Percentiles rank a stretch among this genome's conserved stretches.
Conservation (phyloP, 2,888 invertebrate species). For the Maniola hyperantus region DNA sequence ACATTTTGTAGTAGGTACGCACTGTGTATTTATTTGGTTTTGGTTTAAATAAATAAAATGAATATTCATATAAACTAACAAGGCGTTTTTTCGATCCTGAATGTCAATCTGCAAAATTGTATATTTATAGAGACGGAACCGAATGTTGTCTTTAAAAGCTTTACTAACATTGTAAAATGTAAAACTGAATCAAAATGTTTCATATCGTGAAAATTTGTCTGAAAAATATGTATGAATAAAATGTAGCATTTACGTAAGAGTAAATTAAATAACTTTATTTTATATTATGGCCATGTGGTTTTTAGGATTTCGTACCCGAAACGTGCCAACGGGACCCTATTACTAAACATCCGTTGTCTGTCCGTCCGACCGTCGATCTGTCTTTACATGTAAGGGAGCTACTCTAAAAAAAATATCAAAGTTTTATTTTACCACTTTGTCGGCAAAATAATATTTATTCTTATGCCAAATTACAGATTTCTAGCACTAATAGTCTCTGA, state of each 20-base stretch:
- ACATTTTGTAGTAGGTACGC: too few relatives aligned
- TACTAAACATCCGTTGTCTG: too few relatives aligned
- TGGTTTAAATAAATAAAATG: background rate
- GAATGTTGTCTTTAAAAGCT: conserved; percentile 1
- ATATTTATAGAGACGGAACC: background rate
- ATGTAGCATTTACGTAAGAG: background rate
- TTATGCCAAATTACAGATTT: too few relatives aligned
- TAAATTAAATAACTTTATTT: background rate
- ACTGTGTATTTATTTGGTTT: background rate
- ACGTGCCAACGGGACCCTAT: too few relatives aligned
- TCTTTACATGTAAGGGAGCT: too few relatives aligned
- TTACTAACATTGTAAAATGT: conserved; percentile 6
- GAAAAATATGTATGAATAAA: background rate
- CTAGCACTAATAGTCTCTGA: too few relatives aligned
- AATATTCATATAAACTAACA: conserved; percentile 4
- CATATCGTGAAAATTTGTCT: background rate
- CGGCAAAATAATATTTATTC: too few relatives aligned
- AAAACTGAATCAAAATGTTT: background rate
- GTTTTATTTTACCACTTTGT: too few relatives aligned
- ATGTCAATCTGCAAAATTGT: background rate
- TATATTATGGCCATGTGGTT: too few relatives aligned
- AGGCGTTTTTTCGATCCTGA: background rate
- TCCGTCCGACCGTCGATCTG: too few relatives aligned
- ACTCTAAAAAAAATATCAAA: too few relatives aligned
- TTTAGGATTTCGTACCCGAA: too few relatives aligned